Percentiles rank a stretch among this genome's conserved stretches.
Evolutionary conservation across 2,888 invertebrate genomes (phyloP).

Genomic region (Cremastinae sp.): DNA sequence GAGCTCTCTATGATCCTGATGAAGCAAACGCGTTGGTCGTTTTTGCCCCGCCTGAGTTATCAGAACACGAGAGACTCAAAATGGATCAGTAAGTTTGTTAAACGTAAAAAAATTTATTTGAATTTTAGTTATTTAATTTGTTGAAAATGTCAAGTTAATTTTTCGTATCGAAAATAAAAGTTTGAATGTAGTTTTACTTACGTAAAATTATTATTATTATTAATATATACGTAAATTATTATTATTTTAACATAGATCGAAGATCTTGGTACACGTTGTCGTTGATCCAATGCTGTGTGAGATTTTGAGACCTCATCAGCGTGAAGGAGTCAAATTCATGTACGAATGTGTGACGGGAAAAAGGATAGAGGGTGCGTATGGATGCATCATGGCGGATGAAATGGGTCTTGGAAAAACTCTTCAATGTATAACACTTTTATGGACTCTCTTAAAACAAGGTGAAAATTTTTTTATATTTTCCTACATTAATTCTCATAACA

Average conservation of each 20-base stretch:
- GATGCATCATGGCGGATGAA: slow-evolving; percentile 99
- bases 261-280: slow-evolving; percentile 94
- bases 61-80: slow-evolving; percentile 94
- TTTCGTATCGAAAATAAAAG: background rate
- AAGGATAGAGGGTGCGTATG: slow-evolving; percentile 92
- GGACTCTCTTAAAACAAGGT: slow-evolving; percentile 94
- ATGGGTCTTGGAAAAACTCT: slow-evolving; percentile 99
- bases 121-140: too few relatives aligned
- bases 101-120: background rate
- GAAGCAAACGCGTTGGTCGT: slow-evolving; percentile 95
- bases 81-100: slow-evolving; percentile 83
- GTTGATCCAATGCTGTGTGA: slow-evolving; percentile 96
- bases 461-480: background rate
- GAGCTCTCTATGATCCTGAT: slow-evolving; percentile 94
- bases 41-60: slow-evolving; percentile 90
- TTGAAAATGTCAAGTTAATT: too few relatives aligned
- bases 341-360: slow-evolving; percentile 98
- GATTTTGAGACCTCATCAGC: slow-evolving; percentile 96
- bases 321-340: slow-evolving; percentile 99
- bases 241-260: slow-evolving; percentile 80
- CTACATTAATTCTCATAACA: background rate
- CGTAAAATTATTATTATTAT: too few relatives aligned
- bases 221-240: too few relatives aligned
- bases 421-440: slow-evolving; percentile 97
- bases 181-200: too few relatives aligned